phyloP scores from a whole-genome alignment of 2,797 vertebrate genomes.

The Poecilia gillii region DNA sequence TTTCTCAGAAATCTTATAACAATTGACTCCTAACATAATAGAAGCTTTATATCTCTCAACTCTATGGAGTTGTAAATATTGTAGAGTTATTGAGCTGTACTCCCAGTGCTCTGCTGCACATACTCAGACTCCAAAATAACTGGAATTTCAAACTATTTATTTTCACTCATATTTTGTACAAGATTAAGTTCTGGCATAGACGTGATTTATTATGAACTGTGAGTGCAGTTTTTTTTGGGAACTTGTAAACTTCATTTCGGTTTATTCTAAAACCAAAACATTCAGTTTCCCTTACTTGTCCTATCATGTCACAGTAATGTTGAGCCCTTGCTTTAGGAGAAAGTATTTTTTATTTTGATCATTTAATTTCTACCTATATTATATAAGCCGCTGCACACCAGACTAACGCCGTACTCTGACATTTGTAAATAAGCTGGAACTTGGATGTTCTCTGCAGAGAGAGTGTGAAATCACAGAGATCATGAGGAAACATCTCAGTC shows the following conservation, averaged over 20 bases:
- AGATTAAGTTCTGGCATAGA: background rate
- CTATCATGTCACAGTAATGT: background rate
- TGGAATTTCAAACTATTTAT: constrained; percentile 35
- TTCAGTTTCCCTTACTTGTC: background rate
- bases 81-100: constrained; percentile 40
- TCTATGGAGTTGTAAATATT: constrained; percentile 29
- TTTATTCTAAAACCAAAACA: background rate
- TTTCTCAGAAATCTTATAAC: background rate
- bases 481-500: background rate
- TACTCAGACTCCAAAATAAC: constrained; percentile 38
- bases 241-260: background rate
- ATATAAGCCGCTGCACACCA: background rate
- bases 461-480: background rate
- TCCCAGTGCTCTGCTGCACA: constrained; percentile 49
- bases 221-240: background rate
- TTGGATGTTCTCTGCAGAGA: background rate
- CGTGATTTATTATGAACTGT: background rate
- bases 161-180: background rate
- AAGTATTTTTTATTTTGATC: background rate
- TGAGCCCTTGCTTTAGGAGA: background rate
- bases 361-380: background rate
- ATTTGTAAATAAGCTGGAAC: background rate
- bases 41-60: constrained; percentile 30
- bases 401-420: background rate
- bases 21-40: background rate